These are phyloP conservation scores for Acrobasis repandana DNA, from an alignment of 2,888 invertebrate genomes.

Conservation along the genomic window DNA sequence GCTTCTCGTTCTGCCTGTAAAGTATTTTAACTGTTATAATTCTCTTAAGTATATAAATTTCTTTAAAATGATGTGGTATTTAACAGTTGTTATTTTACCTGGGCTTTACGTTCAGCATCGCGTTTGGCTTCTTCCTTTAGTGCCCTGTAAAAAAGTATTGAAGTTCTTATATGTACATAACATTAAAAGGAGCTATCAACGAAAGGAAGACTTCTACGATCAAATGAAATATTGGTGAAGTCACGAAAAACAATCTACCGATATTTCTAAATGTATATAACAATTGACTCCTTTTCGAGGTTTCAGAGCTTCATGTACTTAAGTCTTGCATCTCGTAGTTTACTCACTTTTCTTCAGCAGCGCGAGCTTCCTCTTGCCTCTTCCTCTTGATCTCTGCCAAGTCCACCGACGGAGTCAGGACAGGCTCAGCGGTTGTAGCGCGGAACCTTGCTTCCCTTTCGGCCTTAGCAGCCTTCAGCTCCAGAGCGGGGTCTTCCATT, in stretches of 20 bases:
- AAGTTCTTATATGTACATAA: not conserved
- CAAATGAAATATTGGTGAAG: too few species aligned
- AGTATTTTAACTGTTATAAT: not conserved
- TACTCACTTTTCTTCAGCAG: slow-evolving; percentile 84
- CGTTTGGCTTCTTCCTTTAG: slow-evolving; percentile 80
- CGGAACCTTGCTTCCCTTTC: slow-evolving; percentile 84
- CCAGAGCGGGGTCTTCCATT: slow-evolving; percentile 83
- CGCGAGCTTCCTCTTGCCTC: slow-evolving; percentile 84
- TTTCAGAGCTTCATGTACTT: too few species aligned
- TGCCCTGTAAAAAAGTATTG: slow-evolving; percentile 54
- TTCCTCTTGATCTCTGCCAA: slow-evolving; percentile 81
- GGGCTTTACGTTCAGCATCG: slow-evolving; percentile 74
- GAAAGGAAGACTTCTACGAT: too few species aligned
- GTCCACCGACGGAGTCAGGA: slow-evolving; percentile 75
- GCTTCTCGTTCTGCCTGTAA: slow-evolving; percentile 68
- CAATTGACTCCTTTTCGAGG: too few species aligned
- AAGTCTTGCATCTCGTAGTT: not conserved
- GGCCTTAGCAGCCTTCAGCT: slow-evolving; percentile 85
- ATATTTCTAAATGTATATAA: too few species aligned
- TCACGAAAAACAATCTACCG: too few species aligned
- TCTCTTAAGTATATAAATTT: too few species aligned
- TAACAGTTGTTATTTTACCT: slow-evolving; percentile 44
- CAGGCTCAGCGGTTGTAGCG: slow-evolving; percentile 75
- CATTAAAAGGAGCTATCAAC: too few species aligned
- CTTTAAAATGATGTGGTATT: too few species aligned